Evolutionary conservation across 2,888 invertebrate species (phyloP).

Genomic region (Meta bourneti): DNA sequence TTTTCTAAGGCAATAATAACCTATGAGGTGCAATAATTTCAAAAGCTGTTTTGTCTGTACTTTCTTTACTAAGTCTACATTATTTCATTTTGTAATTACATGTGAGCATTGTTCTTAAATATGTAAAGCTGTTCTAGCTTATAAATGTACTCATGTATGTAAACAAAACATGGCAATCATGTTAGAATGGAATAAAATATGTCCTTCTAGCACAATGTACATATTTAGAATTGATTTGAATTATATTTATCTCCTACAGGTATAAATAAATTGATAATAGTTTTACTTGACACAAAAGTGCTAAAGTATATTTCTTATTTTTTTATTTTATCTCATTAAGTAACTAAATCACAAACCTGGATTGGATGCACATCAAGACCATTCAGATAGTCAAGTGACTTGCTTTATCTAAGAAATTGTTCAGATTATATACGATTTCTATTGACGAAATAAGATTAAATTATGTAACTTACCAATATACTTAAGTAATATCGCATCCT

Average conservation of each 20-base stretch:
- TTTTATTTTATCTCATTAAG: background rate
- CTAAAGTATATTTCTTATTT: background rate
- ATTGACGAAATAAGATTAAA: too few relatives aligned
- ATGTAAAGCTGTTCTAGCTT: slow-evolving; percentile 22
- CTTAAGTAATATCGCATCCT: too few relatives aligned
- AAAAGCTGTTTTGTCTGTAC: background rate
- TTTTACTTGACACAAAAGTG: slow-evolving; percentile 27
- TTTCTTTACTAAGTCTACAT: background rate
- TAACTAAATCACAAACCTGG: too few relatives aligned
- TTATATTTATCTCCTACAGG: slow-evolving; percentile 1
- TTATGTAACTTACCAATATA: too few relatives aligned
- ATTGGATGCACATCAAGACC: too few relatives aligned
- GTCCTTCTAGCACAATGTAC: slow-evolving; percentile 69
- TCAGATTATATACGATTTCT: too few relatives aligned
- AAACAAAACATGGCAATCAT: slow-evolving; percentile 70
- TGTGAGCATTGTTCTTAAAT: background rate
- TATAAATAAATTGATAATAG: slow-evolving; percentile 44
- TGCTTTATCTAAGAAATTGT: too few relatives aligned
- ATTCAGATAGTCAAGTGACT: too few relatives aligned
- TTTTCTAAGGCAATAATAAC: background rate
- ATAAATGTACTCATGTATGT: slow-evolving; percentile 52
- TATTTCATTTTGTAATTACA: too few relatives aligned
- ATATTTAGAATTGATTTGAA: slow-evolving; percentile 50
- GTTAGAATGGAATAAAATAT: slow-evolving; percentile 64
- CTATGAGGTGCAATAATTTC: slow-evolving; percentile 49